Conservation (phyloP, 1,140 invertebrate species). For the Macrocentrus cingulum region DNA sequence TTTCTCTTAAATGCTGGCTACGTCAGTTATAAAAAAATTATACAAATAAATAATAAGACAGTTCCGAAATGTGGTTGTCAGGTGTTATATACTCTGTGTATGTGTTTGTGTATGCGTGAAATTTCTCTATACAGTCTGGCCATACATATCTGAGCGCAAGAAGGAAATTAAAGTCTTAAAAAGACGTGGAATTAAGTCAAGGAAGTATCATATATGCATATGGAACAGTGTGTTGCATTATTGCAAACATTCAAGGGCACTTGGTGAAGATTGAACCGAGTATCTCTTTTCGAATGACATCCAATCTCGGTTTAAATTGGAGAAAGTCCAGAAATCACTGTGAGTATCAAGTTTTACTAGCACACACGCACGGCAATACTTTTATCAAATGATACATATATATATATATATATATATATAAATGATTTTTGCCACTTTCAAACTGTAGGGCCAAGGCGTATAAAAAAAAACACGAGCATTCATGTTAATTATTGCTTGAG, state of each 20-base stretch:
- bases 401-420: constrained; percentile 12
- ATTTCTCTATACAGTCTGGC: not conserved
- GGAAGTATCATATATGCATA: too few species aligned
- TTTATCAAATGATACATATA: not conserved
- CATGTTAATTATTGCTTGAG: too few species aligned
- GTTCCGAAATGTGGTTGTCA: constrained; percentile 11
- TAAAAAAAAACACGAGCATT: too few species aligned
- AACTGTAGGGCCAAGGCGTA: not conserved
- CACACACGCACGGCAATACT: not conserved
- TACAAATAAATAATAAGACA: constrained; percentile 12
- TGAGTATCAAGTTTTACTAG: constrained; percentile 5
- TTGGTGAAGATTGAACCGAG: constrained; percentile 1
- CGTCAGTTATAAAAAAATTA: not conserved
- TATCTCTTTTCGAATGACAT: constrained; percentile 25
- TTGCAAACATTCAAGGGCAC: not conserved
- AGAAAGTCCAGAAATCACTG: constrained; percentile 34
- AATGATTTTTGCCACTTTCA: not conserved
- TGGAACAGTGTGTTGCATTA: not conserved
- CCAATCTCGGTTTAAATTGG: constrained; percentile 40
- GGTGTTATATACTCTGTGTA: too few species aligned
- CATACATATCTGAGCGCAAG: not conserved
- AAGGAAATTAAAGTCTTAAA: too few species aligned
- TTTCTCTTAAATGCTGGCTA: not conserved
- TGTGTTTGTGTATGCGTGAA: too few species aligned
- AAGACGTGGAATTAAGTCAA: too few species aligned